Evolutionary conservation across 2,888 invertebrate species (phyloP).

Genomic region (Bellardia bayeri): DNA sequence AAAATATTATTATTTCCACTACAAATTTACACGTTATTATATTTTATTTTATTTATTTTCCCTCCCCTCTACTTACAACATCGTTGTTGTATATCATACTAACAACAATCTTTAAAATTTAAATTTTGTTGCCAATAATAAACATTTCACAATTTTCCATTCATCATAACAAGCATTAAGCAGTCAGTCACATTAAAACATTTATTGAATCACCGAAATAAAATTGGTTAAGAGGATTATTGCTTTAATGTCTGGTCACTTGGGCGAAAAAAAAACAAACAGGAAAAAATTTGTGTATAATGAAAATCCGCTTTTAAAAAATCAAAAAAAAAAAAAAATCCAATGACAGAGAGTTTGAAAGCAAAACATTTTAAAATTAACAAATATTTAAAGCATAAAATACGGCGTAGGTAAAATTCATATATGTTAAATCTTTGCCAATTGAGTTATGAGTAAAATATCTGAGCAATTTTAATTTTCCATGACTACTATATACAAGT

Average conservation of each 20-base stretch:
- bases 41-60: background rate
- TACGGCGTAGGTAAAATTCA: background rate
- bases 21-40: no score
- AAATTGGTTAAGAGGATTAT: conserved; percentile 69
- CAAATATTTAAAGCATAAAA: background rate
- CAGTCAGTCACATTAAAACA: background rate
- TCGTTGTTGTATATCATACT: background rate
- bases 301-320: background rate
- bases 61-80: background rate
- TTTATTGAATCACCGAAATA: conserved; percentile 61
- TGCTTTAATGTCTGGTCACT: conserved; percentile 59
- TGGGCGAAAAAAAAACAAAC: conserved; percentile 15
- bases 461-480: no score
- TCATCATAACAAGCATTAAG: background rate
- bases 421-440: no score
- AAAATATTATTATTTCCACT: no score
- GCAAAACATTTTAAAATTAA: background rate
- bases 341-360: no score
- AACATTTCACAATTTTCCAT: background rate
- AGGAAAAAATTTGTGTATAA: background rate
- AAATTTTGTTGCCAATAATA: background rate
- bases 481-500: no score
- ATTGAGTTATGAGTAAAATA: no score
- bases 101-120: background rate
- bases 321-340: background rate